phyloP scores from a whole-genome alignment of 1,140 invertebrate genomes.

The Drosophila leontia region DNA sequence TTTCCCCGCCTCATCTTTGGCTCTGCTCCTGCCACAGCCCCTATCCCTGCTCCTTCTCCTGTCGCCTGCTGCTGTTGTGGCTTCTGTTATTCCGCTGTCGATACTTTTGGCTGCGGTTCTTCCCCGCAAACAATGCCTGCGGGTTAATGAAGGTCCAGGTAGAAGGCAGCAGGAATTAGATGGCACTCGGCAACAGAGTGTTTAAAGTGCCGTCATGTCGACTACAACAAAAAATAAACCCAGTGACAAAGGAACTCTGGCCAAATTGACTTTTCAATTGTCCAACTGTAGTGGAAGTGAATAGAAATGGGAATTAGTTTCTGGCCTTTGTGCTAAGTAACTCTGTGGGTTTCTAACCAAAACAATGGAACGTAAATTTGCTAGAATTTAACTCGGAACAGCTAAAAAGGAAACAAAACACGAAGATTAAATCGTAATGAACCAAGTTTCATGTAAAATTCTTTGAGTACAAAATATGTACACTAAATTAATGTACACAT shows the following conservation, averaged over 20 bases:
- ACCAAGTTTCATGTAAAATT: background rate
- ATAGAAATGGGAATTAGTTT: conserved; percentile 20
- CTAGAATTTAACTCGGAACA: background rate
- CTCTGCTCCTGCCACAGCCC: background rate
- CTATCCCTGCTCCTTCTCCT: too few species aligned
- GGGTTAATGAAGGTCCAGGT: conserved; percentile 55
- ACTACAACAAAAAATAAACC: background rate
- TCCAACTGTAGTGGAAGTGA: conserved; percentile 12
- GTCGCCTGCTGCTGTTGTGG: conserved; percentile 15
- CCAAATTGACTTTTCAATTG: conserved; percentile 42
- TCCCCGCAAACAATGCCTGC: conserved; percentile 26
- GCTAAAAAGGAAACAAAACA: background rate
- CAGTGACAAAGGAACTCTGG: conserved; percentile 2
- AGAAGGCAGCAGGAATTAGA: background rate
- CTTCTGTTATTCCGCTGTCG: conserved; percentile 43
- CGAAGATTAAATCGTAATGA: background rate
- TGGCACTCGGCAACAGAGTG: conserved; percentile 10
- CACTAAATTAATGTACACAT: background rate
- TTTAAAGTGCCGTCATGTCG: conserved; percentile 23
- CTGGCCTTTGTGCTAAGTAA: conserved; percentile 5
- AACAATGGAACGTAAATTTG: background rate
- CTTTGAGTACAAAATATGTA: background rate
- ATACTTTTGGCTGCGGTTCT: conserved; percentile 53
- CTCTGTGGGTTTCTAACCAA: conserved; percentile 3
- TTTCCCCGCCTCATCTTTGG: conserved; percentile 1